These are phyloP conservation scores for Diorhabda sublineata DNA, from an alignment of 1,140 invertebrate genomes.

Conservation along the genomic window DNA sequence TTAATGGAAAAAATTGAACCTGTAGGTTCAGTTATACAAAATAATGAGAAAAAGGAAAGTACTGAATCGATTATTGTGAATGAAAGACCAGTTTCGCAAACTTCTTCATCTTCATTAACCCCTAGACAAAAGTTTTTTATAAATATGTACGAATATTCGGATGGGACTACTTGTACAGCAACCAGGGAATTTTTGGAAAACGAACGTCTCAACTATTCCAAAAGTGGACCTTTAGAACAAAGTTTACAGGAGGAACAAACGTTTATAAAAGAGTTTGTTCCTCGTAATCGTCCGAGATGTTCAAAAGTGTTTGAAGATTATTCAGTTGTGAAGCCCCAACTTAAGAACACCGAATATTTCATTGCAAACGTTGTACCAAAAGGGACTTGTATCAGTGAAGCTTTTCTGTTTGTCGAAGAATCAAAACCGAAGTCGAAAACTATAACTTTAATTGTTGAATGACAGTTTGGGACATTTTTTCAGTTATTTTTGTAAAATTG, in stretches of 20 bases:
- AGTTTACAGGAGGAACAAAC: background rate
- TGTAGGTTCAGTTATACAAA: too few relatives aligned
- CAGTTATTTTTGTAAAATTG: too few relatives aligned
- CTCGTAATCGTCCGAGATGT: background rate
- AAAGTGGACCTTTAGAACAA: background rate
- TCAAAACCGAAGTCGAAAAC: constrained; percentile 5
- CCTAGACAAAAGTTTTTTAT: constrained; percentile 48
- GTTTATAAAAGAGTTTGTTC: constrained; percentile 10
- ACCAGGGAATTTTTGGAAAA: constrained; percentile 25
- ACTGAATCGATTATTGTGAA: background rate
- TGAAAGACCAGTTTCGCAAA: constrained; percentile 16
- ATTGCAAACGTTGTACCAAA: constrained; percentile 34
- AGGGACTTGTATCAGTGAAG: constrained; percentile 26
- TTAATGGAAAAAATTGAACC: too few relatives aligned
- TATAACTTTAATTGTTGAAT: background rate
- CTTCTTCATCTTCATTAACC: constrained; percentile 36
- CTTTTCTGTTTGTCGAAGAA: constrained; percentile 30
- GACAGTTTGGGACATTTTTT: too few relatives aligned
- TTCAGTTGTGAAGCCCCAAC: background rate
- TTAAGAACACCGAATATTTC: constrained; percentile 31
- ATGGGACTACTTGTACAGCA: constrained; percentile 19
- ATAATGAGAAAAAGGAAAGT: background rate
- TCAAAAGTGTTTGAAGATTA: background rate
- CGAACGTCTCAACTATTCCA: constrained; percentile 23
- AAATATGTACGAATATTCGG: constrained; percentile 44